phyloP scores from a whole-genome alignment of 2,888 invertebrate species.

The Phortica okadai region DNA sequence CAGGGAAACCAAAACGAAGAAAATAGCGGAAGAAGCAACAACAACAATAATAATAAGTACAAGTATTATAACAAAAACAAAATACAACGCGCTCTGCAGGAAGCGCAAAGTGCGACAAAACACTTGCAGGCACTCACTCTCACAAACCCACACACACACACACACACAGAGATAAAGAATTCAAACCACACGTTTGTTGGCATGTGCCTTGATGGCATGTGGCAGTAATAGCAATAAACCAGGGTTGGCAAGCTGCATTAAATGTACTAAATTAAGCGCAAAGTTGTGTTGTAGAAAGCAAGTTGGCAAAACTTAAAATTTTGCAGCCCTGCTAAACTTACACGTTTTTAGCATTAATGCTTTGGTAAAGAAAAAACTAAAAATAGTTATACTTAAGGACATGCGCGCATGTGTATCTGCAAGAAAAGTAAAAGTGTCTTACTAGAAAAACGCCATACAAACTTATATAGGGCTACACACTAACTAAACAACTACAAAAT shows the following conservation, averaged over 20 bases:
- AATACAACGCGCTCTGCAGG: not conserved
- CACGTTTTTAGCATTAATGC: not conserved
- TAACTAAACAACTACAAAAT: no score
- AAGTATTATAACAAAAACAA: not conserved
- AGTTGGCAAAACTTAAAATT: conserved; percentile 15
- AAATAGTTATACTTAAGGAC: no score
- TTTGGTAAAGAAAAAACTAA: not conserved
- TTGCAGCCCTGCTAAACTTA: not conserved
- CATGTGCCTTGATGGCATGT: not conserved
- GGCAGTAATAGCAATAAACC: not conserved
- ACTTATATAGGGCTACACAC: no score
- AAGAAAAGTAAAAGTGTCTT: no score
- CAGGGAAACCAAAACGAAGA: not conserved
- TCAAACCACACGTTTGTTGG: not conserved
- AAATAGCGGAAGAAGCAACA: not conserved
- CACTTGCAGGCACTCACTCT: not conserved
- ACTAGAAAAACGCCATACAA: no score
- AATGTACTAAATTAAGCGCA: conserved; percentile 1
- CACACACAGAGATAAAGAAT: conserved; percentile 19
- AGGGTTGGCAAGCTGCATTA: not conserved
- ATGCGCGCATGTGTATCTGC: no score
- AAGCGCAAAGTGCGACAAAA: not conserved
- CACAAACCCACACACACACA: no score
- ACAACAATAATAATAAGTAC: not conserved
- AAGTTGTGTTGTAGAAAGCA: conserved; percentile 25